A percentile compares a stretch with the other conserved stretches of the same genome.
phyloP scores from a whole-genome alignment of 2,888 invertebrate species.

The Aphodius granarius region DNA sequence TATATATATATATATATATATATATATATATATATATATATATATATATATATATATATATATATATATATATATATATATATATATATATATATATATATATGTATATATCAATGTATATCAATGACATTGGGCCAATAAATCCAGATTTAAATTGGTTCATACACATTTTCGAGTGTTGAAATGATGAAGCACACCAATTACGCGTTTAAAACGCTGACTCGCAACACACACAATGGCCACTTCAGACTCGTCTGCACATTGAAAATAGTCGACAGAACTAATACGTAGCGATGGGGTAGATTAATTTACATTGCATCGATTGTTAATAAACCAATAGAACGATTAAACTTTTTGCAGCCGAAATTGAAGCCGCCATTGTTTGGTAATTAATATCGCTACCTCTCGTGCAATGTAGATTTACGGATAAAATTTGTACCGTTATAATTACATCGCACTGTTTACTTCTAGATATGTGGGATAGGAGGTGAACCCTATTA shows the following conservation, averaged over 20 bases:
- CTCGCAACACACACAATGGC: neutral
- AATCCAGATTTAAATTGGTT: neutral
- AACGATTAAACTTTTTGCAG: neutral
- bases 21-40: no score
- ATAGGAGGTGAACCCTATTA: neutral
- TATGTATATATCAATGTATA: no score
- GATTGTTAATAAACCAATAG: neutral
- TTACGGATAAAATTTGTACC: neutral
- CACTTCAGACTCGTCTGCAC: neutral
- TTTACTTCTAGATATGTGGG: neutral
- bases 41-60: no score
- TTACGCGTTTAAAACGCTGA: neutral
- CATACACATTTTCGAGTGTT: neutral
- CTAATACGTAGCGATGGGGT: no score
- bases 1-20: no score
- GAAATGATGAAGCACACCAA: neutral
- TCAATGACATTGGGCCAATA: neutral
- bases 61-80: no score
- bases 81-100: no score
- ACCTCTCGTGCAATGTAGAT: neutral
- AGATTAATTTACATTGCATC: neutral
- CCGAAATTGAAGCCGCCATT: neutral
- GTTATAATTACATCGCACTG: neutral
- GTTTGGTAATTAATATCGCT: neutral
- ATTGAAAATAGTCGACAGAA: neutral